These are phyloP conservation scores for Cariama cristata DNA, from an alignment of 2,113 vertebrate species.

Conservation along the genomic window DNA sequence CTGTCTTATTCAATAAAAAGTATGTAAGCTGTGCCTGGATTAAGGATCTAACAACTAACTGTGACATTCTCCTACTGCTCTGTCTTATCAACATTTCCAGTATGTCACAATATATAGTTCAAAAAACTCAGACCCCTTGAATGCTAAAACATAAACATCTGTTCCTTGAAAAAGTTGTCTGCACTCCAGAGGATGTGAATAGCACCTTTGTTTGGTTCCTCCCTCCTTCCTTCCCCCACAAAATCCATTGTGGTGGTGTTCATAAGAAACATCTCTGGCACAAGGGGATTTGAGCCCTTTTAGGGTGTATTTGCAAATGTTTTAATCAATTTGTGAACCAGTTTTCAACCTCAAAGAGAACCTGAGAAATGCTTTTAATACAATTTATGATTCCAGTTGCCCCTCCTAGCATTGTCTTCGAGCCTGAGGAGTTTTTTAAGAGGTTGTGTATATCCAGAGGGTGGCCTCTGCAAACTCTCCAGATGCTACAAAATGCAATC, in stretches of 20 bases:
- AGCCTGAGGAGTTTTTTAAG: neutral
- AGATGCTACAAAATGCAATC: neutral
- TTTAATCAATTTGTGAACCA: neutral
- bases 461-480: neutral
- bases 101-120: neutral
- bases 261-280: neutral
- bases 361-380: neutral
- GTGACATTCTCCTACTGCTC: neutral
- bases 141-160: neutral
- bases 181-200: neutral
- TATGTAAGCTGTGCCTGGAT: neutral
- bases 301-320: neutral
- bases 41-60: neutral
- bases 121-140: neutral
- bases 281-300: neutral
- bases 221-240: neutral
- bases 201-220: neutral
- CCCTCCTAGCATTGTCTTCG: neutral
- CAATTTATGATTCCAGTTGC: neutral
- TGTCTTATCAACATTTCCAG: neutral
- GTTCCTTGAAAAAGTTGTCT: neutral
- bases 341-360: neutral
- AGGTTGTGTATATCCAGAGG: neutral
- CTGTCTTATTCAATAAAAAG: neutral
- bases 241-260: neutral